Percentiles rank a stretch among this genome's conserved stretches.
phyloP scores from a whole-genome alignment of 1,140 invertebrate genomes.

The Oscheius sp. region DNA sequence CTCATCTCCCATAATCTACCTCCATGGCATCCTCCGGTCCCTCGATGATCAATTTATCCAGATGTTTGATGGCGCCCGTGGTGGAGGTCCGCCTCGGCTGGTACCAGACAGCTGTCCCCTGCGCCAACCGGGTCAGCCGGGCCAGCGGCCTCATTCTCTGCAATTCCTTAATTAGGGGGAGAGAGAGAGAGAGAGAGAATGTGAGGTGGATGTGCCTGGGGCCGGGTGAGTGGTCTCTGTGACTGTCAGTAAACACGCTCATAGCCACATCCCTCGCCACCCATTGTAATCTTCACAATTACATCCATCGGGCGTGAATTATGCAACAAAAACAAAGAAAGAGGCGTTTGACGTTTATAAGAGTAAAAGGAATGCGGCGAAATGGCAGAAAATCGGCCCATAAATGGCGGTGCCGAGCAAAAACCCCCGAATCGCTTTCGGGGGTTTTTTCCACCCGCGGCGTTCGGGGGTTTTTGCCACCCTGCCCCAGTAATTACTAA shows the following conservation, averaged over 20 bases:
- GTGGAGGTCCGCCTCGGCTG: constrained; percentile 1
- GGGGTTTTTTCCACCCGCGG: no score
- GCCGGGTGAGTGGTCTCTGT: background rate
- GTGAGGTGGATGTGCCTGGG: background rate
- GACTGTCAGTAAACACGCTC: background rate
- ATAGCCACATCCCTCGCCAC: background rate
- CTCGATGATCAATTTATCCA: constrained; percentile 32
- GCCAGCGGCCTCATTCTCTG: constrained; percentile 7
- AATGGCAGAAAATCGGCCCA: no score
- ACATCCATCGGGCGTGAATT: no score
- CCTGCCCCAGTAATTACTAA: no score
- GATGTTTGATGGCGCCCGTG: constrained; percentile 23
- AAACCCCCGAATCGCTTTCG: no score
- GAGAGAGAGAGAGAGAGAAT: background rate
- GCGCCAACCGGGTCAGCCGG: constrained; percentile 6
- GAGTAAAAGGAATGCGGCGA: no score
- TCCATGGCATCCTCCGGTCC: constrained; percentile 25
- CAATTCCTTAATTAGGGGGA: background rate
- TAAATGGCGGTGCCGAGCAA: no score
- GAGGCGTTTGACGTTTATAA: no score
- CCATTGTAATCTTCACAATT: no score
- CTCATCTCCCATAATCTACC: background rate
- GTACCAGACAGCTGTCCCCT: background rate
- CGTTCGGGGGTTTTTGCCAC: no score
- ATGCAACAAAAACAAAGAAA: no score